Evolutionary conservation across 2,113 vertebrate genomes (phyloP).

Genomic region (Limnothrissa miodon): DNA sequence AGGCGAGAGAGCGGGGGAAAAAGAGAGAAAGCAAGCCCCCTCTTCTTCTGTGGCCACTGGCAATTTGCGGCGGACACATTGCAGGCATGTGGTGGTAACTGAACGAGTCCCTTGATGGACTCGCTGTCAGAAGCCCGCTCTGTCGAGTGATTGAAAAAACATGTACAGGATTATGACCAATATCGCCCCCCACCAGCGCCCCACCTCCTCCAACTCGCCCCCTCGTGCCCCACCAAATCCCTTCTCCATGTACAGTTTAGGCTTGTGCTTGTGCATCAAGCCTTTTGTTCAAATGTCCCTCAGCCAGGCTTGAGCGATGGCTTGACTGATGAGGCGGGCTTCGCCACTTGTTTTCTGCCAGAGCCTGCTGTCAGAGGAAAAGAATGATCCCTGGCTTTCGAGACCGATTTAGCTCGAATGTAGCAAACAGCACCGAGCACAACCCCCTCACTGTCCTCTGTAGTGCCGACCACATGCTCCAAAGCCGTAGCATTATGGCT

Average conservation of each 20-base stretch:
- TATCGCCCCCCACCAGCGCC: background rate
- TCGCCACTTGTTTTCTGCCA: slow-evolving; percentile 38
- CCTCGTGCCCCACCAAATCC: slow-evolving; percentile 30
- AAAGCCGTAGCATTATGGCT: slow-evolving; percentile 35
- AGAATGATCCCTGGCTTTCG: slow-evolving; percentile 35
- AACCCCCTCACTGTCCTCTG: background rate
- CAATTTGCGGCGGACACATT: slow-evolving; percentile 50
- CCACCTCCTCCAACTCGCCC: background rate
- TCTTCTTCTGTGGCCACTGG: slow-evolving; percentile 1
- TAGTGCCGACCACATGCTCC: slow-evolving; percentile 25
- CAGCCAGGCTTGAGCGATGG: slow-evolving; percentile 5
- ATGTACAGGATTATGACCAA: slow-evolving; percentile 56
- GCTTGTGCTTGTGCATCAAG: slow-evolving; percentile 31
- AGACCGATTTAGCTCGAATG: background rate
- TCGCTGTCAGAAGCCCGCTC: slow-evolving; percentile 46
- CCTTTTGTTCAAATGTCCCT: slow-evolving; percentile 34
- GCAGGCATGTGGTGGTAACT: slow-evolving; percentile 45
- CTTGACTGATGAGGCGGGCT: slow-evolving; percentile 35
- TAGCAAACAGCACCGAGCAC: background rate
- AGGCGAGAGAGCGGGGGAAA: background rate
- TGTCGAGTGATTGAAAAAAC: slow-evolving; percentile 61
- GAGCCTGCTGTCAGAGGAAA: slow-evolving; percentile 40
- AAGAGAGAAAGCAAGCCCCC: background rate
- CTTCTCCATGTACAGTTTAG: slow-evolving; percentile 42
- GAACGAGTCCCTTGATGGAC: slow-evolving; percentile 40